phyloP scores from a whole-genome alignment of 2,888 invertebrate species.

The Philereme transversata region DNA sequence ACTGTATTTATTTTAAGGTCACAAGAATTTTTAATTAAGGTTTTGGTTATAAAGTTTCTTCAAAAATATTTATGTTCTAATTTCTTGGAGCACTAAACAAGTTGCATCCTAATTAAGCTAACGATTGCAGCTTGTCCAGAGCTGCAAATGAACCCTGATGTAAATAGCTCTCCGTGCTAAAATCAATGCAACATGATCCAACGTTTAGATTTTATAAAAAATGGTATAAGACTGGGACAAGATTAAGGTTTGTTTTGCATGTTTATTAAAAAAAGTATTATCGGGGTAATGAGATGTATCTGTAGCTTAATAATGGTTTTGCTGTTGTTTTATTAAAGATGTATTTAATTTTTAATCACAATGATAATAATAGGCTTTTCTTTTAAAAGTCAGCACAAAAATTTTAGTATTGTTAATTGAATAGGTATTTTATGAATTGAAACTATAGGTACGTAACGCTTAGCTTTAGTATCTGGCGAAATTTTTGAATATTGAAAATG shows the following conservation, averaged over 20 bases:
- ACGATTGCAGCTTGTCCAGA: too few species aligned
- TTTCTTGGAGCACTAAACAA: too few species aligned
- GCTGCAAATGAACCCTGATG: neutral
- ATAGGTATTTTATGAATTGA: neutral
- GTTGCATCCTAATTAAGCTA: too few species aligned
- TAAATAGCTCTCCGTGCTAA: neutral
- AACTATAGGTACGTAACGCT: conserved; percentile 9
- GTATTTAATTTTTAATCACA: neutral
- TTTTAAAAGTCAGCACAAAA: conserved; percentile 8
- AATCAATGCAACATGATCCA: neutral
- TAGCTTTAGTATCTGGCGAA: conserved; percentile 12
- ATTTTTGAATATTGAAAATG: conserved; percentile 18
- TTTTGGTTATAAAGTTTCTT: neutral
- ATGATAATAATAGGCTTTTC: neutral
- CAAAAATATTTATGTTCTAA: neutral
- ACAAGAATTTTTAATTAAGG: conserved; percentile 12
- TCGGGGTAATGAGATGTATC: too few species aligned
- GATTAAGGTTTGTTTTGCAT: neutral
- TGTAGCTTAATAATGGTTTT: too few species aligned
- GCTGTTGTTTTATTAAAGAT: neutral
- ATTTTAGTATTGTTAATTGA: neutral
- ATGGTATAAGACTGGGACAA: neutral
- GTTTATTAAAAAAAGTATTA: too few species aligned
- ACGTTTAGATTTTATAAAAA: neutral
- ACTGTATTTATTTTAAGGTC: conserved; percentile 10